These are phyloP conservation scores for Blastobasis adustella DNA, from an alignment of 2,888 invertebrate species.

Conservation along the genomic window DNA sequence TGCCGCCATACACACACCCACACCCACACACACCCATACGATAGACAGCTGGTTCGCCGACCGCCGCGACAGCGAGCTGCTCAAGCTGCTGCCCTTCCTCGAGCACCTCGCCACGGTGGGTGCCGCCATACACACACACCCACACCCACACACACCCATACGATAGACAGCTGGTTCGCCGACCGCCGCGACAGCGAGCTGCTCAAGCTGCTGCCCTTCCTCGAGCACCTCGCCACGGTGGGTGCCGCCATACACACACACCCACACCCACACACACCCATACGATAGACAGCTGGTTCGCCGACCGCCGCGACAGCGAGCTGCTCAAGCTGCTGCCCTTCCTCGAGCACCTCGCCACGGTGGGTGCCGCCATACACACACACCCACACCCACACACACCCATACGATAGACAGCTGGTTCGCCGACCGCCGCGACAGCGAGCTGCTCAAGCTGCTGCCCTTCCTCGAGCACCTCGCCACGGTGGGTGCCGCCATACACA, in stretches of 20 bases:
- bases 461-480: slow-evolving; percentile 90
- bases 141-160: too few species aligned
- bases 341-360: slow-evolving; percentile 87
- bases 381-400: too few species aligned
- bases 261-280: too few species aligned
- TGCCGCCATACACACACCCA: slow-evolving; percentile 26
- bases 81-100: slow-evolving; percentile 93
- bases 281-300: slow-evolving; percentile 96
- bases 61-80: slow-evolving; percentile 89
- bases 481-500: slow-evolving; percentile 67
- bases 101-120: slow-evolving; percentile 87
- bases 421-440: slow-evolving; percentile 90
- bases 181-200: slow-evolving; percentile 92
- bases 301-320: slow-evolving; percentile 91
- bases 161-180: slow-evolving; percentile 97
- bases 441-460: slow-evolving; percentile 92
- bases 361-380: slow-evolving; percentile 61
- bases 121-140: slow-evolving; percentile 26
- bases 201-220: slow-evolving; percentile 92
- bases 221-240: slow-evolving; percentile 88
- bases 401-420: slow-evolving; percentile 95
- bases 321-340: slow-evolving; percentile 94
- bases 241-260: slow-evolving; percentile 46
- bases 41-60: slow-evolving; percentile 98
- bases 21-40: slow-evolving; percentile 33